Percentiles rank a stretch among this genome's conserved stretches.
Conservation (phyloP, 2,113 vertebrate genomes). For the Trachemys scripta region DNA sequence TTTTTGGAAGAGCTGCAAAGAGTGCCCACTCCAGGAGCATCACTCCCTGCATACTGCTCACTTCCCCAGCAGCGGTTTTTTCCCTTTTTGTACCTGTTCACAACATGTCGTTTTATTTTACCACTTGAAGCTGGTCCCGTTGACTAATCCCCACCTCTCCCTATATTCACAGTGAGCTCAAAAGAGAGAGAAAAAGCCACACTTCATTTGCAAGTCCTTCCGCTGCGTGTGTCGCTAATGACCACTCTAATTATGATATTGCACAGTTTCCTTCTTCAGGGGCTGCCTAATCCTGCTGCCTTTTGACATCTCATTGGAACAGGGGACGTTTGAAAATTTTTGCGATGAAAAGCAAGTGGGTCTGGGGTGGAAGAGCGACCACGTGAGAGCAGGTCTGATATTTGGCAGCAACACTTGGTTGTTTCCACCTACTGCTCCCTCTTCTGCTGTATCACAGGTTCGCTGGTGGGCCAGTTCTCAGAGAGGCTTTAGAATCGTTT, state of each 20-base stretch:
- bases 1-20: neutral
- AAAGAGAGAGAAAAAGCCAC: neutral
- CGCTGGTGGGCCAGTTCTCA: neutral
- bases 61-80: neutral
- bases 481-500: neutral
- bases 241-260: neutral
- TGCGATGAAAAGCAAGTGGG: neutral
- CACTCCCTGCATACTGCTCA: neutral
- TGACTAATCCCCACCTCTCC: neutral
- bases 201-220: neutral
- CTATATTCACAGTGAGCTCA: neutral
- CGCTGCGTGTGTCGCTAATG: rapidly evolving
- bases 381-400: too few relatives aligned
- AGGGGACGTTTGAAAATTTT: neutral
- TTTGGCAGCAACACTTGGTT: neutral
- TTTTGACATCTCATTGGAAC: neutral
- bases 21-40: rapidly evolving
- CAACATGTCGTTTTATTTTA: neutral
- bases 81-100: neutral
- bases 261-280: neutral
- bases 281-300: neutral
- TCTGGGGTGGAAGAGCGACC: rapidly evolving
- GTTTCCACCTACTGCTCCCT: rapidly evolving
- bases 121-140: neutral
- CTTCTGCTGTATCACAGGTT: rapidly evolving